Conservation (phyloP, 2,888 invertebrate species). For the Caenorhabditis sp. region DNA sequence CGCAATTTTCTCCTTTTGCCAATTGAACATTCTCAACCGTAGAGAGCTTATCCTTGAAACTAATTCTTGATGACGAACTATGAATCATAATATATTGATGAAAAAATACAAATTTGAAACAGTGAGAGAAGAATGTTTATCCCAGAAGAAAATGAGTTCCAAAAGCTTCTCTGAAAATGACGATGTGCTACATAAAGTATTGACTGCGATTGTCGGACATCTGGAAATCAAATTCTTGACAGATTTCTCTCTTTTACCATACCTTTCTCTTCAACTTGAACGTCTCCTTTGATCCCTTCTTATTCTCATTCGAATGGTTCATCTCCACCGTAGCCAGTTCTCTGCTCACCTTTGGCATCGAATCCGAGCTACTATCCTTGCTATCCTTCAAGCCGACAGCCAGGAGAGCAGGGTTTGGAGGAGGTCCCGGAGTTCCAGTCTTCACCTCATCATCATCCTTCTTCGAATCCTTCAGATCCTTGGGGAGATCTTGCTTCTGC, state of each 20-base stretch:
- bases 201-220: conserved; percentile 1
- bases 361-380: background rate
- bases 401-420: background rate
- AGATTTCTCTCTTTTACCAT: too few species aligned
- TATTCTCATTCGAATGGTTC: background rate
- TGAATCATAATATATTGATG: too few species aligned
- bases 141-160: background rate
- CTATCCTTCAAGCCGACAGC: background rate
- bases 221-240: background rate
- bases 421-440: conserved; percentile 1
- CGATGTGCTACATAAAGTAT: background rate
- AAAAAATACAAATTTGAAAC: too few species aligned
- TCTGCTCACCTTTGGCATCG: background rate
- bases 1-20: too few species aligned
- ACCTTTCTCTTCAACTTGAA: conserved; percentile 7
- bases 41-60: too few species aligned
- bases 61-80: too few species aligned
- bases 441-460: conserved; percentile 13
- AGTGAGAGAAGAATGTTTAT: background rate
- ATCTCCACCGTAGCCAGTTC: background rate
- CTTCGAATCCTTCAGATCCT: conserved; percentile 8
- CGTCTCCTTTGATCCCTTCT: background rate
- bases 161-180: too few species aligned
- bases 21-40: too few species aligned
- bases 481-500: background rate